Percentiles rank a stretch among this genome's conserved stretches.
Evolutionary conservation across 2,888 invertebrate genomes (phyloP).

Genomic region (Oscheius myriophilus): DNA sequence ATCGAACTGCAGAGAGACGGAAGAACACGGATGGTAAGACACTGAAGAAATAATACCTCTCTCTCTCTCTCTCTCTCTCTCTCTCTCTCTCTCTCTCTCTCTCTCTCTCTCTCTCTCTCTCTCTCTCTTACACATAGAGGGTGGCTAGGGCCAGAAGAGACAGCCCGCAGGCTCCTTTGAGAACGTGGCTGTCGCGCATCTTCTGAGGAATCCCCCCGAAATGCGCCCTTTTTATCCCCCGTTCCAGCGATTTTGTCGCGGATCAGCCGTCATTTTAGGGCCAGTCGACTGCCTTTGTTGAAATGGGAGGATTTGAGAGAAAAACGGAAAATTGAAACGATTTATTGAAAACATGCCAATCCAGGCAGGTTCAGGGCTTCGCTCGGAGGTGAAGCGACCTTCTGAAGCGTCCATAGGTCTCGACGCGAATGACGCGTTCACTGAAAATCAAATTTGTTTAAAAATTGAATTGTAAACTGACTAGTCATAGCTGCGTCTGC

Average conservation of each 20-base stretch:
- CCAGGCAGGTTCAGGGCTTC: background rate
- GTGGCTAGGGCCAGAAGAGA: slow-evolving; percentile 12
- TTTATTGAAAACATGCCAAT: background rate
- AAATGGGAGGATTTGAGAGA: too few species aligned
- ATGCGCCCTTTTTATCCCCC: background rate
- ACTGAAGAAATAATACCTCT: background rate
- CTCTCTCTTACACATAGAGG: slow-evolving; percentile 1
- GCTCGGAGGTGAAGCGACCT: too few species aligned
- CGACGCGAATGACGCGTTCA: too few species aligned
- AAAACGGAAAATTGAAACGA: background rate
- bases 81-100: too few species aligned
- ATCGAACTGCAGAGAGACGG: slow-evolving; percentile 11
- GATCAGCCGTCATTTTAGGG: background rate
- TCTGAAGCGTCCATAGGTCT: too few species aligned
- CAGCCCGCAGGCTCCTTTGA: slow-evolving; percentile 13
- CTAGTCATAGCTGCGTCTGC: too few species aligned
- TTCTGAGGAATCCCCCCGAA: background rate
- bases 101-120: too few species aligned
- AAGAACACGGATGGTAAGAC: slow-evolving; percentile 10
- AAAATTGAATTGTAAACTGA: too few species aligned
- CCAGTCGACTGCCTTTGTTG: too few species aligned
- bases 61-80: too few species aligned
- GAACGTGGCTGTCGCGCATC: slow-evolving; percentile 1
- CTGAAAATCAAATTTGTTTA: too few species aligned
- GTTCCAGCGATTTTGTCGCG: slow-evolving; percentile 29